These are phyloP conservation scores for Nomada fabriciana DNA, from an alignment of 2,888 invertebrate species.

Conservation along the genomic window DNA sequence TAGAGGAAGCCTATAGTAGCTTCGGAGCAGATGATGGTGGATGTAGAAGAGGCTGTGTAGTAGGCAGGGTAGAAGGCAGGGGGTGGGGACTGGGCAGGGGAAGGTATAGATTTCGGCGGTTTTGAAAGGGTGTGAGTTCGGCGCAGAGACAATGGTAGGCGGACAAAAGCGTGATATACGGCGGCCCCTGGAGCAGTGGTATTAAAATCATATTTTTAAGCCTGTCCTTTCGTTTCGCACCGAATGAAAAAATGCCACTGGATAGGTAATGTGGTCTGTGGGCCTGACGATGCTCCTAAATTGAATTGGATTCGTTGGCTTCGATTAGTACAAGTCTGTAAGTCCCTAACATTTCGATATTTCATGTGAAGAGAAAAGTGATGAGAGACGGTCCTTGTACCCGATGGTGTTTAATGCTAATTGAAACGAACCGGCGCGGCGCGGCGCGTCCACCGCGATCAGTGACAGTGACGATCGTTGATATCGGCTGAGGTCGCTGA, in stretches of 20 bases:
- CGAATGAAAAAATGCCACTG: constrained; percentile 61
- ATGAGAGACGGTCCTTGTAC: too few species aligned
- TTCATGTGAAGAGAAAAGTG: too few species aligned
- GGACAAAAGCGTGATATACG: constrained; percentile 84
- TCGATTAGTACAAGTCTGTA: constrained; percentile 72
- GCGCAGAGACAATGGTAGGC: constrained; percentile 82
- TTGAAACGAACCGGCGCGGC: too few species aligned
- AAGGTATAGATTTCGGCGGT: constrained; percentile 52
- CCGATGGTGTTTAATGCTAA: background rate
- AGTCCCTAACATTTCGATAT: too few species aligned
- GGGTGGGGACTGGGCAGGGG: too few species aligned
- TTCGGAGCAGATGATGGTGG: constrained; percentile 34
- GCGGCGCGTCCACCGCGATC: constrained; percentile 11
- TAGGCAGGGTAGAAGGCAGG: too few species aligned
- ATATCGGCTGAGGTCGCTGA: background rate
- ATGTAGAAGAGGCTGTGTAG: background rate
- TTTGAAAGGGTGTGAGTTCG: constrained; percentile 74
- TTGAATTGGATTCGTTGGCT: constrained; percentile 78
- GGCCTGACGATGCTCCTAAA: constrained; percentile 65
- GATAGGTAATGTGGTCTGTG: constrained; percentile 53
- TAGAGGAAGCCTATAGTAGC: constrained; percentile 13
- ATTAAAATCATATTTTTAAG: constrained; percentile 84
- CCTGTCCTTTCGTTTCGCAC: constrained; percentile 46
- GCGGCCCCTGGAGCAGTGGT: constrained; percentile 79
- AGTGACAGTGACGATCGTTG: background rate